These are phyloP conservation scores for Bradypus variegatus DNA, from an alignment of 2,797 vertebrate species.

Conservation along the genomic window DNA sequence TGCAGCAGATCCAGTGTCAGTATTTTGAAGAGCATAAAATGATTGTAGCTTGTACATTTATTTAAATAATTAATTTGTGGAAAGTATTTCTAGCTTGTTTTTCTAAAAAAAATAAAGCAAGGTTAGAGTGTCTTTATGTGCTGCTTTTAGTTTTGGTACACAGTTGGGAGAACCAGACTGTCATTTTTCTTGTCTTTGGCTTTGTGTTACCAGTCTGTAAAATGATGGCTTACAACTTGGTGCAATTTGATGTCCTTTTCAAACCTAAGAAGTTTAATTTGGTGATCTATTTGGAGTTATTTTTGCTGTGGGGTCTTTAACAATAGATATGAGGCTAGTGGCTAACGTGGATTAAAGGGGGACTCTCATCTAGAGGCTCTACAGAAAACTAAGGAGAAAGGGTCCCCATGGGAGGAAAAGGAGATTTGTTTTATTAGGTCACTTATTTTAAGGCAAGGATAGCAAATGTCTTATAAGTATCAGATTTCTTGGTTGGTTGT, in stretches of 20 bases:
- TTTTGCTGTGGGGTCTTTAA: background rate
- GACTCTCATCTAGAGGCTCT: background rate
- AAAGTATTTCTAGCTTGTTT: background rate
- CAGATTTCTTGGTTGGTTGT: background rate
- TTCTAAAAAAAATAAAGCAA: background rate
- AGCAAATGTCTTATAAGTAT: background rate
- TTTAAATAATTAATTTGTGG: background rate
- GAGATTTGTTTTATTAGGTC: slow-evolving; percentile 12
- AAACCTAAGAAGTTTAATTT: background rate
- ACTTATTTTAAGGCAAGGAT: background rate
- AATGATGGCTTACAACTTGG: background rate
- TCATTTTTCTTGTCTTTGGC: background rate
- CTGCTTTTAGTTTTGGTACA: background rate
- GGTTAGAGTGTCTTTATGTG: background rate
- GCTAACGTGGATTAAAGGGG: background rate
- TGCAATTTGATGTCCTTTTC: background rate
- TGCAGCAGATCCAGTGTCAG: background rate
- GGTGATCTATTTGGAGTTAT: background rate
- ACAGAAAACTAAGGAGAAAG: background rate
- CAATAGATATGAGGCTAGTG: background rate
- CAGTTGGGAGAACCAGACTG: background rate
- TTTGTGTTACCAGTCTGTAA: background rate
- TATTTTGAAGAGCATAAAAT: slow-evolving; percentile 10
- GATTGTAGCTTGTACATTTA: background rate
- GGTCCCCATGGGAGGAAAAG: background rate